Conservation (phyloP, 1,140 invertebrate species). For the Lordiphosa clarofinis region DNA sequence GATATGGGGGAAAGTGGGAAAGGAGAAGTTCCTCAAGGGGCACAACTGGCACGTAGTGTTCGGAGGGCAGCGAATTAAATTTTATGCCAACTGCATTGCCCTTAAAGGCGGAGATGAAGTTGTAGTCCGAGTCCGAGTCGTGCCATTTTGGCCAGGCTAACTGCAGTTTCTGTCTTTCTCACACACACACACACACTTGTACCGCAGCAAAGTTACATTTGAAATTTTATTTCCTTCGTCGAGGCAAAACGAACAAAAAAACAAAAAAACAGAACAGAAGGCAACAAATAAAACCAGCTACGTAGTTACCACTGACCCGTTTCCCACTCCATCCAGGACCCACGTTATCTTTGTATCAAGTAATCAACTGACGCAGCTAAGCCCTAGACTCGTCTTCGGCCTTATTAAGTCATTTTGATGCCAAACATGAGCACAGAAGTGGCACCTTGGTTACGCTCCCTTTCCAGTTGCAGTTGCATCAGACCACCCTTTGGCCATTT, state of each 20-base stretch:
- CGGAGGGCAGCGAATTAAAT: slow-evolving; percentile 53
- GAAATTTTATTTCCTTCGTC: slow-evolving; percentile 60
- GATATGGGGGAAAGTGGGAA: background rate
- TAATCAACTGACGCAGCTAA: slow-evolving; percentile 1
- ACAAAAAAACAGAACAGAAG: slow-evolving; percentile 25
- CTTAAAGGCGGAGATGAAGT: slow-evolving; percentile 18
- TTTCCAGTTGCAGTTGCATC: slow-evolving; percentile 6
- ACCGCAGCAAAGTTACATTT: slow-evolving; percentile 48
- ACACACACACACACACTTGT: slow-evolving; percentile 17
- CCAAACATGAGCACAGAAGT: no score
- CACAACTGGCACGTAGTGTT: slow-evolving; percentile 29
- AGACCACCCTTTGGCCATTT: slow-evolving; percentile 6
- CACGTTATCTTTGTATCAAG: slow-evolving; percentile 30
- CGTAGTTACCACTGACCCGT: slow-evolving; percentile 3
- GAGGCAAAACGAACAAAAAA: background rate
- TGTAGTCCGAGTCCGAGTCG: background rate
- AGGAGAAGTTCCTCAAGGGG: slow-evolving; percentile 4
- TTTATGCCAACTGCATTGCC: slow-evolving; percentile 67
- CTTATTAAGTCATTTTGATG: no score
- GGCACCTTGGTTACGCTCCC: slow-evolving; percentile 4
- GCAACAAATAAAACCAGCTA: slow-evolving; percentile 64
- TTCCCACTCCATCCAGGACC: slow-evolving; percentile 3
- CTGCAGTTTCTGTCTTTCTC: slow-evolving; percentile 22
- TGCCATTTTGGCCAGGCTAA: slow-evolving; percentile 11
- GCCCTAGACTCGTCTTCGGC: no score